Evolutionary conservation across 2,113 vertebrate species (phyloP).

Genomic region (Triplophysa siluroides): DNA sequence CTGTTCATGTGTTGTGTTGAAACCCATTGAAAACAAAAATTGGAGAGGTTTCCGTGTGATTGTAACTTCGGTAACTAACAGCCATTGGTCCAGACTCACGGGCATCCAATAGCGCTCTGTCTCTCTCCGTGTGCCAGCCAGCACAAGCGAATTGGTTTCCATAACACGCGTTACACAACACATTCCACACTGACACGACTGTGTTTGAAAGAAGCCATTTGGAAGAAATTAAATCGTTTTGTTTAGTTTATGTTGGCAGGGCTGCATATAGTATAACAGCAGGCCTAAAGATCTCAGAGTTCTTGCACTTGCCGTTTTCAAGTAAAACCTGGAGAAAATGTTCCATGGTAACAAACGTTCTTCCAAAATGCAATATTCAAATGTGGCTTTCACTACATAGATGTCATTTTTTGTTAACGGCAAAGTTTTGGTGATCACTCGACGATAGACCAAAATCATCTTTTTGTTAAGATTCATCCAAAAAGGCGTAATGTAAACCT

Average conservation of each 20-base stretch:
- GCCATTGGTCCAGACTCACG: conserved; percentile 5
- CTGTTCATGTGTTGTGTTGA: conserved; percentile 12
- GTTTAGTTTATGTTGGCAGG: conserved; percentile 32
- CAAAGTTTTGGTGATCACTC: no score
- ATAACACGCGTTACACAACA: conserved; percentile 64
- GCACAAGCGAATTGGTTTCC: conserved; percentile 55
- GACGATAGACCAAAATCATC: no score
- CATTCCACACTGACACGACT: conserved; percentile 54
- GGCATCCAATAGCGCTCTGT: conserved; percentile 4
- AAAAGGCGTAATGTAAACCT: conserved; percentile 26
- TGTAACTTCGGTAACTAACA: conserved; percentile 20
- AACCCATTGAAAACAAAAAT: conserved; percentile 16
- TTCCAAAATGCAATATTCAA: no score
- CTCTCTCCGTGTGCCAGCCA: conserved; percentile 32
- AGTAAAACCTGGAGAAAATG: neutral
- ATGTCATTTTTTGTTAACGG: no score
- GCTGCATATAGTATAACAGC: conserved; percentile 1
- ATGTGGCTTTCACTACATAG: no score
- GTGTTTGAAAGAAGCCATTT: conserved; percentile 55
- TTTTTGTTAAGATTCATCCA: no score
- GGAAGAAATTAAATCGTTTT: conserved; percentile 38
- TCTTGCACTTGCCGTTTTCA: neutral
- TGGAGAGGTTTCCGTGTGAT: conserved; percentile 9
- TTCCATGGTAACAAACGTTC: neutral
- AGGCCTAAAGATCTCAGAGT: neutral